Evolutionary conservation across 2,113 vertebrate species (phyloP).

Genomic region (Fregetta grallaria): DNA sequence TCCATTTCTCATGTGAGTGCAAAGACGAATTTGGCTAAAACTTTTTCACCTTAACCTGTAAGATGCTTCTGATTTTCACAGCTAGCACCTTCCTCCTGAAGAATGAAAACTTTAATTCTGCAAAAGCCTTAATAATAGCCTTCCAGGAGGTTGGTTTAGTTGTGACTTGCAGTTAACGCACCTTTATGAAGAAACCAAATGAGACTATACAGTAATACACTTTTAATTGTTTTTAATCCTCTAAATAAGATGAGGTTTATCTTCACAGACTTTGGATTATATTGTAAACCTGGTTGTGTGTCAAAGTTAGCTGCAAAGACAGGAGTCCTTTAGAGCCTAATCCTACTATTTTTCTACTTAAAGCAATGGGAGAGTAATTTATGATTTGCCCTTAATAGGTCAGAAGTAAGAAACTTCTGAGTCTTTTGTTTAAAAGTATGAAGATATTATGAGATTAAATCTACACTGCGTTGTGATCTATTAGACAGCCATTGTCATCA

Average conservation of each 20-base stretch:
- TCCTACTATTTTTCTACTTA: conserved; percentile 43
- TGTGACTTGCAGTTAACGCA: conserved; percentile 6
- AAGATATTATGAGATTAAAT: conserved; percentile 73
- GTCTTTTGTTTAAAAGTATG: conserved; percentile 60
- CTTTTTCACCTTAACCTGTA: not conserved
- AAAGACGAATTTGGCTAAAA: not conserved
- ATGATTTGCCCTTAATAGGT: conserved; percentile 70
- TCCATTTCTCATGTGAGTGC: not conserved
- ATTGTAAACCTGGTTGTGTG: conserved; percentile 63
- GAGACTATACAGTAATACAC: not conserved
- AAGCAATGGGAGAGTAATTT: conserved; percentile 40
- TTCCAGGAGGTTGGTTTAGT: conserved; percentile 18
- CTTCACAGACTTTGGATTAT: conserved; percentile 70
- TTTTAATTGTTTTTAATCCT: conserved; percentile 48
- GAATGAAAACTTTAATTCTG: conserved; percentile 2
- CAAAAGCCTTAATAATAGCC: not conserved
- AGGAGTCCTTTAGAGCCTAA: conserved; percentile 65
- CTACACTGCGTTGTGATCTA: conserved; percentile 60
- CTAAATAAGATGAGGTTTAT: conserved; percentile 61
- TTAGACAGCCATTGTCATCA: conserved; percentile 6
- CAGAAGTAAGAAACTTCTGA: conserved; percentile 62
- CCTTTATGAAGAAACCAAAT: not conserved
- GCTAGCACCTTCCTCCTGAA: not conserved
- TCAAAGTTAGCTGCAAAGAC: conserved; percentile 58
- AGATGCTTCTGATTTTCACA: not conserved